Base-by-base conservation (phyloP, 2,113 vertebrate species). In the Genyomyrus donnyi region DNA sequence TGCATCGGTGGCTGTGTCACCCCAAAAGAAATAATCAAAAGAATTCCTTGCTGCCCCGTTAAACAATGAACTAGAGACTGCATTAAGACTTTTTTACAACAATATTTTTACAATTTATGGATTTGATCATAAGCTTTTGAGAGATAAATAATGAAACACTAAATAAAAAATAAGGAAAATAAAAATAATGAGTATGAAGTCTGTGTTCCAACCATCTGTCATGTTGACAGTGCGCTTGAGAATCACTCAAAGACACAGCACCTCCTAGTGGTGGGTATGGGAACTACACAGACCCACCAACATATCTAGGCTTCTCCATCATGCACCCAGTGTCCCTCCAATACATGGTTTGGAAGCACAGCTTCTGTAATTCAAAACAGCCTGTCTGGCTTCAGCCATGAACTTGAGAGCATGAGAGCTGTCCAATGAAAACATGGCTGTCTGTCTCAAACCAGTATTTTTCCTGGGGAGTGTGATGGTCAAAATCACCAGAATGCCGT, bases 191-290 rank as follows among this genome's bases (percentile, higher is more conserved):
- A 24, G 83, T 45, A 1, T 83, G 42, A 46, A 85, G n/a, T 86
- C 85, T 52, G 48, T 35, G 17, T 86, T 49, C 8, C 13, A 53
- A 9, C n/a, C 85, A 53, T 87, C 49, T 52, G 13, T n/a, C 17
- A 35, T 50, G 5, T 39, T 87, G 84, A 86, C 48, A 46, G 42
- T 70, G 17, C 2, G 49, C 27, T 35, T 50, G 49, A 46, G 58
- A 46, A 35, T 62, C 87, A 27, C 45, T 31, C 42, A 88, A 88
- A 74, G 88, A 48, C 62, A 84, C 7, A 83, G 70, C 49, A 35
- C 70, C 88, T 84, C 74, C 74, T 89, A 19, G 70, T 89, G 88
- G 88, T 17, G 9, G 88, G 17, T 84, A 9, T 56, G 49, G 74
- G 21, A 42, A 89, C 49, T 53, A 21, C 74, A 84, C 2, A 53